phyloP scores from a whole-genome alignment of 2,113 vertebrate genomes.

The Conger conger region DNA sequence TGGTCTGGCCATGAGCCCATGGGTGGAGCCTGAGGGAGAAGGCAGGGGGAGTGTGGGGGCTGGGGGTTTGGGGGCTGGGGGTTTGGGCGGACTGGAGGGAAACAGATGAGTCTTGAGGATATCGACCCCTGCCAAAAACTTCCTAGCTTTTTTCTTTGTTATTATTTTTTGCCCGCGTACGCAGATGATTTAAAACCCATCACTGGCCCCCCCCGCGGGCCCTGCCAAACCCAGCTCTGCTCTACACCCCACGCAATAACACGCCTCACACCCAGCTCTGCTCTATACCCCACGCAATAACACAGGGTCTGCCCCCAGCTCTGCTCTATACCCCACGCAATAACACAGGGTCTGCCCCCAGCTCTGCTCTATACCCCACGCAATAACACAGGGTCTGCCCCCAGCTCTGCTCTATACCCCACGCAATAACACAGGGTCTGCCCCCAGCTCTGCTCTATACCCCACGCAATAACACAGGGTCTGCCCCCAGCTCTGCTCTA shows the following conservation, averaged over 20 bases:
- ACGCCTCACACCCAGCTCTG: constrained; percentile 34
- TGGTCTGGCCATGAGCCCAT: not conserved
- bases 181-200: constrained; percentile 33
- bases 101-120: constrained; percentile 28
- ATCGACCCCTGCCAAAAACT: constrained; percentile 20
- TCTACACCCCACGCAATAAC: constrained; percentile 32
- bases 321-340: constrained; percentile 48
- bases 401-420: no score
- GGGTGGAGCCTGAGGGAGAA: constrained; percentile 15
- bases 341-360: no score
- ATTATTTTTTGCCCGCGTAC: constrained; percentile 13
- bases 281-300: no score
- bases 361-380: no score
- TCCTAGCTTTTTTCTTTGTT: not conserved
- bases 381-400: no score
- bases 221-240: constrained; percentile 25
- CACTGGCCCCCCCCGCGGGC: constrained; percentile 5
- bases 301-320: no score
- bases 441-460: no score
- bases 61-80: not conserved
- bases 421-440: no score
- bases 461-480: no score
- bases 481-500: no score
- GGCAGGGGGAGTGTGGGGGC: not conserved
- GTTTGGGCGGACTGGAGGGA: constrained; percentile 14